Conservation (phyloP, 2,888 invertebrate species). For the Sipha maydis region DNA sequence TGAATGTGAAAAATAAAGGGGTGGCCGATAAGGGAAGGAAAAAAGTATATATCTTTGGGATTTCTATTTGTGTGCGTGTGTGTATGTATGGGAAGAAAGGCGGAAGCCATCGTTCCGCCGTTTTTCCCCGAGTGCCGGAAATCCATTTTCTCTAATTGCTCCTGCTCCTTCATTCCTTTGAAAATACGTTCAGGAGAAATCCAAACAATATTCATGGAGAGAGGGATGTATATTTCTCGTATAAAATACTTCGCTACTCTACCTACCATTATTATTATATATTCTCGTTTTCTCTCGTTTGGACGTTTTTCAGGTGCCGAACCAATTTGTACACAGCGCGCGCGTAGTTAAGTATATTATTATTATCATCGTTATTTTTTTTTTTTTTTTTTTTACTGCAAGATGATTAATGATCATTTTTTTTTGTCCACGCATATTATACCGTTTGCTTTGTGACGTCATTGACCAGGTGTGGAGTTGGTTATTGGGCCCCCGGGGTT, state of each 20-base stretch:
- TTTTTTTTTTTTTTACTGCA: neutral
- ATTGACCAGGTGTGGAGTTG: slow-evolving; percentile 47
- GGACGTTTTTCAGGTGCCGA: neutral
- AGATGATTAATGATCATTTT: slow-evolving; percentile 43
- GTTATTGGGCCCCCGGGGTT: slow-evolving; percentile 59
- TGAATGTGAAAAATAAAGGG: slow-evolving; percentile 17
- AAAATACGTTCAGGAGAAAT: slow-evolving; percentile 41
- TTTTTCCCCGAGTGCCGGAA: slow-evolving; percentile 60
- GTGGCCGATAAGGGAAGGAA: slow-evolving; percentile 28
- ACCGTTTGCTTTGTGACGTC: slow-evolving; percentile 48
- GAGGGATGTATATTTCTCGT: slow-evolving; percentile 13
- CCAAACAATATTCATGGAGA: slow-evolving; percentile 46
- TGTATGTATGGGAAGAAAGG: slow-evolving; percentile 7
- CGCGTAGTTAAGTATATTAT: slow-evolving; percentile 4
- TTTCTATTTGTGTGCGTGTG: slow-evolving; percentile 41
- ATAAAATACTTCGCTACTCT: neutral
- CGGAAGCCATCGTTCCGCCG: slow-evolving; percentile 60
- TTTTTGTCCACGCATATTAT: neutral
- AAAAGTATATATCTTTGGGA: slow-evolving; percentile 52
- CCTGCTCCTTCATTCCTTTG: slow-evolving; percentile 49
- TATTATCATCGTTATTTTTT: slow-evolving; percentile 26
- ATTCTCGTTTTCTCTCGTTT: neutral
- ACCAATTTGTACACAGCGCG: neutral
- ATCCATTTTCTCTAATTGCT: slow-evolving; percentile 62
- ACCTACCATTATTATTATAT: neutral